Evolutionary conservation across 92 coral and sea anemone species (phyloP).

Genomic region (Epizoanthus fatuus): DNA sequence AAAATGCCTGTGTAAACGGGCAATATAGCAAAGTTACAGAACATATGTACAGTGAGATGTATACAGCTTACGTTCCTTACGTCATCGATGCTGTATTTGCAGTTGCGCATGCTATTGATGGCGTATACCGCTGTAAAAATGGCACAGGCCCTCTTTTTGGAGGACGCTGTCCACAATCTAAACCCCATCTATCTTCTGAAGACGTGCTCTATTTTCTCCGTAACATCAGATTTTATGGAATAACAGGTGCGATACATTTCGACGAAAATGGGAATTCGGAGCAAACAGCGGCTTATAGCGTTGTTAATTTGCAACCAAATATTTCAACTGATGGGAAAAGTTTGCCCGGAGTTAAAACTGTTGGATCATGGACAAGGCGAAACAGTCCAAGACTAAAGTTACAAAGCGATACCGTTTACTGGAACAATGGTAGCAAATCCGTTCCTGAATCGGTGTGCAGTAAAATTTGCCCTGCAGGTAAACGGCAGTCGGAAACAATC

Average conservation of each 20-base stretch:
- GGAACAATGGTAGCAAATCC: conserved; percentile 70
- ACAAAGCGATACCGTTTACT: conserved; percentile 39
- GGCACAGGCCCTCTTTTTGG: not conserved
- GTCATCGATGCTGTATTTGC: conserved; percentile 86
- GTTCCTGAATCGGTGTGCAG: conserved; percentile 80
- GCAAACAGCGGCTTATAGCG: conserved; percentile 77
- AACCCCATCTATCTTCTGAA: conserved; percentile 35
- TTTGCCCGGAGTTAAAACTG: conserved; percentile 54
- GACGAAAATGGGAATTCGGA: conserved; percentile 76
- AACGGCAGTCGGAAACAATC: conserved; percentile 54
- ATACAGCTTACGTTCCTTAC: conserved; percentile 70
- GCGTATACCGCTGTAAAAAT: conserved; percentile 70
- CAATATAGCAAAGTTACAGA: conserved; percentile 45
- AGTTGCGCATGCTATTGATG: conserved; percentile 84
- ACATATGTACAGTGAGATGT: conserved; percentile 58
- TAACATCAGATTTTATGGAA: conserved; percentile 68
- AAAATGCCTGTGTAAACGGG: not conserved
- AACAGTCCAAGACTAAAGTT: conserved; percentile 40
- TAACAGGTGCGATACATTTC: conserved; percentile 77
- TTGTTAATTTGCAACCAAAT: conserved; percentile 71
- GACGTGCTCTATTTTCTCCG: conserved; percentile 57
- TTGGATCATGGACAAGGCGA: conserved; percentile 80
- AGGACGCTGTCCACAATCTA: conserved; percentile 36
- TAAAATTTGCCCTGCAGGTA: conserved; percentile 74
- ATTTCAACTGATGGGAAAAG: not conserved